A percentile compares a stretch with the other conserved stretches of the same genome.
These are phyloP conservation scores for Rhizomys pruinosus DNA, from an alignment of 2,113 vertebrate genomes.

Conservation along the genomic window DNA sequence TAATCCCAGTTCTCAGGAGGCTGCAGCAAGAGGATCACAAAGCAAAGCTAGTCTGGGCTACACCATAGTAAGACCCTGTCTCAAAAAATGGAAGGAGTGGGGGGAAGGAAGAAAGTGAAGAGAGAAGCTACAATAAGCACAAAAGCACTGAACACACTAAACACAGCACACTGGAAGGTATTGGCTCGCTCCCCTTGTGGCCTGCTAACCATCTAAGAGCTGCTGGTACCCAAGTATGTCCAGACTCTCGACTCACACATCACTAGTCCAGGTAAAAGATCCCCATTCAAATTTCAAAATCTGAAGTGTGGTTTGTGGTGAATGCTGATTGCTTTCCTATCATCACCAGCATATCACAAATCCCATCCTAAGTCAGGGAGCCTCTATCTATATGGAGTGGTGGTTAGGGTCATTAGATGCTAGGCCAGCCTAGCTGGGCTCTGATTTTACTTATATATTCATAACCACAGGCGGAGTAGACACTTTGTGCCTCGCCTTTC, in stretches of 20 bases:
- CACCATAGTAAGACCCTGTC: background rate
- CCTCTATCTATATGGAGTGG: background rate
- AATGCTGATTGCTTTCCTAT: background rate
- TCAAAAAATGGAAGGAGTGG: background rate
- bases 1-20: background rate
- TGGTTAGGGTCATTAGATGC: background rate
- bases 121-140: background rate
- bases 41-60: background rate
- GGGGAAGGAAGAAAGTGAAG: background rate
- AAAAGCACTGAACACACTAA: background rate
- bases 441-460: background rate
- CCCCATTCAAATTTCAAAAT: background rate
- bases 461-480: background rate
- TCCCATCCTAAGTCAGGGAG: background rate
- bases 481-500: background rate
- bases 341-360: background rate
- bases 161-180: too few species aligned
- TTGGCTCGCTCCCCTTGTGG: background rate
- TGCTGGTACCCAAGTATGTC: background rate
- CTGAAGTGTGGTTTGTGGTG: background rate
- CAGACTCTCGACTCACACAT: fast-evolving
- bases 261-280: background rate
- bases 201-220: background rate
- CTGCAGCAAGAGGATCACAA: background rate
- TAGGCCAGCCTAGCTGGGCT: background rate